Base-by-base conservation (phyloP, 2,113 vertebrate species). In the Paradisaea rubra region DNA sequence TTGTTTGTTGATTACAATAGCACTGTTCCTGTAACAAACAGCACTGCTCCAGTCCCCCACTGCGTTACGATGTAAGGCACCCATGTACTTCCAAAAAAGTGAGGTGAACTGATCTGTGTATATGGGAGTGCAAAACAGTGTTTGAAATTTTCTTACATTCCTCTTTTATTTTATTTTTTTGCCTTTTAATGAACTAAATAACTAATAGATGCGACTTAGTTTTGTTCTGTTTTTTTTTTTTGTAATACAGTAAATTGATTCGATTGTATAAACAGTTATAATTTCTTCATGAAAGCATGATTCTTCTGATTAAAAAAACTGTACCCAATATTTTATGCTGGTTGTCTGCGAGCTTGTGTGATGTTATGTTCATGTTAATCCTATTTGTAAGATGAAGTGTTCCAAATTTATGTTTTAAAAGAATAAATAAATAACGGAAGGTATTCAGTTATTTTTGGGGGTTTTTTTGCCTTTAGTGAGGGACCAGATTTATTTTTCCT, bases 231-330 rank as follows among this genome's bases (percentile, higher is more conserved):
- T 84, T 33, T 60, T 30, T 68, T 98, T 98, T 98, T 96, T 92
- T 98, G 98, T 99, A 99, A 98, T 98, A 98, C 98, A 97, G 98
- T 98, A 98, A 98, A 98, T 98, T 97, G 98, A 99, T 98, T 99
- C 97, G 98, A 98, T 98, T 99, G 98, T 99, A 99, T 98, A 98
- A 99, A 98, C 95, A 98, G 98, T 98, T 99, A 98, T 99, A 97
- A 98, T 99, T 99, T 99, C 98, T 98, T 99, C 98, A 99, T 98
- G 98, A 98, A 98, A 98, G 99, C 99, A 99, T 99, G 99, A 99
- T 99, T 99, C 99, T 98, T 99, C 99, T 99, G 98, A 98, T 99
- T 98, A 99, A 96, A 98, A 77, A 95, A 99, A 97, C 98, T 99
- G 98, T 99, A 98, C 98, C 98, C 98, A 98, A 98, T 98, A 98